These are phyloP conservation scores for Entomobrya proxima DNA, from an alignment of 2,888 invertebrate genomes.

Conservation along the genomic window DNA sequence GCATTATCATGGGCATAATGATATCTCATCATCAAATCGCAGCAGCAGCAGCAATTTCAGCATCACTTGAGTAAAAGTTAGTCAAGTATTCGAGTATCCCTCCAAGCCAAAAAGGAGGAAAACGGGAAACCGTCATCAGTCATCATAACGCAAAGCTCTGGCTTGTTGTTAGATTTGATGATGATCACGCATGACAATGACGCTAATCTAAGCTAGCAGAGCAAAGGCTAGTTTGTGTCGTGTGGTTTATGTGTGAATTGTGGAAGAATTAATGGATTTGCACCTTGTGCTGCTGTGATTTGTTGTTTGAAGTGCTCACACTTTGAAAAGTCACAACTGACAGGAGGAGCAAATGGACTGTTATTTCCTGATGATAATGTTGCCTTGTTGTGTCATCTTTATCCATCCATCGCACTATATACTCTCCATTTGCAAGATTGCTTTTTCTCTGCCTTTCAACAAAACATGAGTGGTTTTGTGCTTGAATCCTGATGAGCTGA, in stretches of 20 bases:
- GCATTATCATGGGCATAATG: conserved; percentile 14
- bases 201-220: no score
- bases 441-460: neutral
- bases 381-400: conserved; percentile 53
- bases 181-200: no score
- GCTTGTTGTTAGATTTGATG: no score
- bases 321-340: neutral
- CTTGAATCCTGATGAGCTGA: no score
- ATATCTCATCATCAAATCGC: conserved; percentile 39
- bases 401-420: conserved; percentile 41
- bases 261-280: no score
- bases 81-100: conserved; percentile 1
- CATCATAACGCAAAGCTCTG: no score
- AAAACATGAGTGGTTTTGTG: neutral
- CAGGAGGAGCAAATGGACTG: conserved; percentile 51
- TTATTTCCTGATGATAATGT: conserved; percentile 57
- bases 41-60: conserved; percentile 38
- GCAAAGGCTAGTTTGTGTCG: no score
- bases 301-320: neutral
- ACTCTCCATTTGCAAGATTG: conserved; percentile 34
- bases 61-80: conserved; percentile 1
- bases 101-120: neutral
- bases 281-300: no score
- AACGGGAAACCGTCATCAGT: conserved; percentile 23
- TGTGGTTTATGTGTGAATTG: conserved; percentile 24